Conservation (phyloP, 2,797 vertebrate genomes). For the Notamacropus eugenii region DNA sequence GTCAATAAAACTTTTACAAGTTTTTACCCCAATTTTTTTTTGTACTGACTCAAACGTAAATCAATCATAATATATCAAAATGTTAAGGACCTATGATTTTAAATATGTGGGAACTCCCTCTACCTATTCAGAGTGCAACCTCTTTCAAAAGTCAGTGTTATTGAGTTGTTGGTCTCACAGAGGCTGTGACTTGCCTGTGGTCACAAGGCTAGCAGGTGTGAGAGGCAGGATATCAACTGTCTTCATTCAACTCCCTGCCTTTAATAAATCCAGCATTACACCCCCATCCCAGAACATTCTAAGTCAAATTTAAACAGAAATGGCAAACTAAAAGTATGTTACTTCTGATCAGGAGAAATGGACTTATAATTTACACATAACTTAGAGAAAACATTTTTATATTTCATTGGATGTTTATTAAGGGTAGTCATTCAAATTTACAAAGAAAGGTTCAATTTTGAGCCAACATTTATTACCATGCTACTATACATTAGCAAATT, state of each 20-base stretch:
- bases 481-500: not conserved
- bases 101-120: not conserved
- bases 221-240: not conserved
- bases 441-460: slow-evolving; percentile 7
- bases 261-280: not conserved
- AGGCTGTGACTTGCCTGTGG: not conserved
- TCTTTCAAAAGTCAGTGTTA: not conserved
- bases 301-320: slow-evolving; percentile 3
- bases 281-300: not conserved
- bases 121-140: not conserved
- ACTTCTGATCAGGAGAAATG: not conserved
- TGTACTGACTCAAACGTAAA: not conserved
- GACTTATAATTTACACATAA: not conserved
- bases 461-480: slow-evolving; percentile 24
- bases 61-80: not conserved
- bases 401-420: slow-evolving; percentile 9
- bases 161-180: not conserved
- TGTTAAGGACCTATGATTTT: not conserved
- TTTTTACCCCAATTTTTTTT: not conserved
- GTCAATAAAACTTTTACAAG: not conserved
- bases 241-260: not conserved
- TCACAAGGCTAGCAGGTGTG: not conserved
- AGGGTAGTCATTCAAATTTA: slow-evolving; percentile 10
- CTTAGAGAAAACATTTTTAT: slow-evolving; percentile 3
- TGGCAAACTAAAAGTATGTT: slow-evolving; percentile 28